Percentiles rank a stretch among this genome's conserved stretches.
Evolutionary conservation across 23 tunicate genomes (phyloP).

Genomic region (Botrylloides violaceus): DNA sequence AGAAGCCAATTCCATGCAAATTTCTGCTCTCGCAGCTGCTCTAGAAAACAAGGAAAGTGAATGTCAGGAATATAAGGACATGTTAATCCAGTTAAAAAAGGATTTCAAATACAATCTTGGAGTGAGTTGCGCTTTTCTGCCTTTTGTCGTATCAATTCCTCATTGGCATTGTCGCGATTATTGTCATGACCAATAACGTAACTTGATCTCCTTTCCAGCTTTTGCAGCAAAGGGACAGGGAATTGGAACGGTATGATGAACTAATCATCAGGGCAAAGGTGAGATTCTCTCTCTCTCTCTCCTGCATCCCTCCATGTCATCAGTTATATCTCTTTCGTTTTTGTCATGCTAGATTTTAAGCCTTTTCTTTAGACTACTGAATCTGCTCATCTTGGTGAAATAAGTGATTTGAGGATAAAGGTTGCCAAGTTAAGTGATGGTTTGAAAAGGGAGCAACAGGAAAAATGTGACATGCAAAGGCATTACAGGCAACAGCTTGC

Average conservation of each 20-base stretch:
- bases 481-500: constrained; percentile 44
- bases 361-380: constrained; percentile 54
- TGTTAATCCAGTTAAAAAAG: constrained; percentile 41
- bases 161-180: no score
- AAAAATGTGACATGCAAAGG: constrained; percentile 39
- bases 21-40: constrained; percentile 39
- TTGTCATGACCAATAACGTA: no score
- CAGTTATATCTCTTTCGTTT: neutral
- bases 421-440: constrained; percentile 31
- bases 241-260: constrained; percentile 42
- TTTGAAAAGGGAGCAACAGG: constrained; percentile 26
- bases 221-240: constrained; percentile 52
- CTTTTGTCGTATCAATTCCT: no score
- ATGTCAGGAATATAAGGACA: constrained; percentile 12
- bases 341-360: no score
- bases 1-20: constrained; percentile 39
- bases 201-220: constrained; percentile 49
- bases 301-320: no score
- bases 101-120: constrained; percentile 43
- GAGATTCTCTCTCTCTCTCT: neutral
- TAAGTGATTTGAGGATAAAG: constrained; percentile 56
- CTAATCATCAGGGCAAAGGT: constrained; percentile 28
- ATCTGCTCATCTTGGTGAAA: constrained; percentile 31
- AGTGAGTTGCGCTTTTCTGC: no score
- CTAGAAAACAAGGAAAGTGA: constrained; percentile 18